These are phyloP conservation scores for Zoanthus sansibaricus DNA, from an alignment of 92 coral and sea anemone species.

Conservation along the genomic window DNA sequence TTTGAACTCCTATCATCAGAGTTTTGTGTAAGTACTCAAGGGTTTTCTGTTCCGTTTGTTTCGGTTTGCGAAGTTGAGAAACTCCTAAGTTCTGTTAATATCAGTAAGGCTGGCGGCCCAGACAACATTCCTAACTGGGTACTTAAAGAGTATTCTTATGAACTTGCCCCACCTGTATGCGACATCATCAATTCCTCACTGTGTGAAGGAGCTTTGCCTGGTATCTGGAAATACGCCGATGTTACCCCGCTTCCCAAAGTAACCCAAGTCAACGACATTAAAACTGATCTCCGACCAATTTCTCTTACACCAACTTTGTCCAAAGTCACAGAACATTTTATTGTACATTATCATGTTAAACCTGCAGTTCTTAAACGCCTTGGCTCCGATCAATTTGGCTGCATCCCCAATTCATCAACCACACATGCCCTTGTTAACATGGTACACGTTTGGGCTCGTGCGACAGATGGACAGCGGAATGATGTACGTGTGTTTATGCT, in stretches of 20 bases:
- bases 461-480: neutral
- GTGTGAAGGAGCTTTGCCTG: conserved; percentile 31
- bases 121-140: neutral
- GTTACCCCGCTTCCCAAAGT: conserved; percentile 47
- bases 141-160: conserved; percentile 30
- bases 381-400: conserved; percentile 36
- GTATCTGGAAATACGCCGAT: conserved; percentile 45
- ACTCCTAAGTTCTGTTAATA: neutral
- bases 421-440: neutral
- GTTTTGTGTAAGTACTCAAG: conserved; percentile 7
- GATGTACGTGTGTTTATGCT: neutral
- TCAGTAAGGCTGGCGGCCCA: neutral
- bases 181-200: conserved; percentile 32
- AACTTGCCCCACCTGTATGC: conserved; percentile 35
- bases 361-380: conserved; percentile 39
- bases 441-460: neutral
- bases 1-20: conserved; percentile 34
- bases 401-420: neutral
- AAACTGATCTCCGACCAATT: conserved; percentile 31
- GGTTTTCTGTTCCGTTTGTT: conserved; percentile 28
- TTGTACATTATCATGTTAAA: conserved; percentile 24
- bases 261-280: neutral
- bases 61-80: conserved; percentile 25
- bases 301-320: conserved; percentile 35
- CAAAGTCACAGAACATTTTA: conserved; percentile 26